These are phyloP conservation scores for Drosophila differens DNA, from an alignment of 2,888 invertebrate species.

Conservation along the genomic window DNA sequence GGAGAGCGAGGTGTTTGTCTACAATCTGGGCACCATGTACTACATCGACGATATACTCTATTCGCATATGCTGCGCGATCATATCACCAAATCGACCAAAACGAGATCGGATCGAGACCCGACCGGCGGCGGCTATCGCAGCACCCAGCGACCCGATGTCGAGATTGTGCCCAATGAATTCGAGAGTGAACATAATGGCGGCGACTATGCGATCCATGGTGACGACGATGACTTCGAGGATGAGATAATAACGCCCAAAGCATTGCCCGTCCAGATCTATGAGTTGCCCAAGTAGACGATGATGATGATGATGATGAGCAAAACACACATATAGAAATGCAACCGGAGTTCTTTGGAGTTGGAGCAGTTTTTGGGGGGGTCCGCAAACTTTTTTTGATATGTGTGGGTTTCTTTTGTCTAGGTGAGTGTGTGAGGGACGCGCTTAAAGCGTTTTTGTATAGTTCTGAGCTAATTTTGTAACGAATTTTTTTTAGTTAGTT, in stretches of 20 bases:
- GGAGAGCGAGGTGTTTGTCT: slow-evolving; percentile 88
- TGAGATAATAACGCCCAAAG: slow-evolving; percentile 85
- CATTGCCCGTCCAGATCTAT: slow-evolving; percentile 84
- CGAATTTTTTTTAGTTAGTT: slow-evolving; percentile 68
- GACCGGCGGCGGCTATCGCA: slow-evolving; percentile 69
- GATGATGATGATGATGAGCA: neutral
- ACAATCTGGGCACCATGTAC: slow-evolving; percentile 89
- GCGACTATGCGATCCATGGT: slow-evolving; percentile 82
- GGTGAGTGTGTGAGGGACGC: slow-evolving; percentile 39
- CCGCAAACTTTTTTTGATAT: slow-evolving; percentile 35
- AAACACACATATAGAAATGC: neutral
- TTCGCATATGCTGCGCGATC: slow-evolving; percentile 84
- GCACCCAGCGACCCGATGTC: slow-evolving; percentile 82
- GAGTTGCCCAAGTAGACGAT: slow-evolving; percentile 83
- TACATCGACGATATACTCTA: slow-evolving; percentile 88
- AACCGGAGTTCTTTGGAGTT: neutral
- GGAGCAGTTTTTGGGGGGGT: slow-evolving; percentile 35
- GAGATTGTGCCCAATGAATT: slow-evolving; percentile 85
- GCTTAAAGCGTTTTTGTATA: slow-evolving; percentile 77
- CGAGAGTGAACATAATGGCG: slow-evolving; percentile 83
- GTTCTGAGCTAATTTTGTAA: slow-evolving; percentile 75
- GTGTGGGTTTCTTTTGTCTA: slow-evolving; percentile 22
- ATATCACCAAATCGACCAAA: slow-evolving; percentile 75
- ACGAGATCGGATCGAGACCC: slow-evolving; percentile 75
- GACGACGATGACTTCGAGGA: slow-evolving; percentile 85